Evolutionary conservation across 2,888 invertebrate genomes (phyloP).

Genomic region (Caenorhabditis sulstoni): DNA sequence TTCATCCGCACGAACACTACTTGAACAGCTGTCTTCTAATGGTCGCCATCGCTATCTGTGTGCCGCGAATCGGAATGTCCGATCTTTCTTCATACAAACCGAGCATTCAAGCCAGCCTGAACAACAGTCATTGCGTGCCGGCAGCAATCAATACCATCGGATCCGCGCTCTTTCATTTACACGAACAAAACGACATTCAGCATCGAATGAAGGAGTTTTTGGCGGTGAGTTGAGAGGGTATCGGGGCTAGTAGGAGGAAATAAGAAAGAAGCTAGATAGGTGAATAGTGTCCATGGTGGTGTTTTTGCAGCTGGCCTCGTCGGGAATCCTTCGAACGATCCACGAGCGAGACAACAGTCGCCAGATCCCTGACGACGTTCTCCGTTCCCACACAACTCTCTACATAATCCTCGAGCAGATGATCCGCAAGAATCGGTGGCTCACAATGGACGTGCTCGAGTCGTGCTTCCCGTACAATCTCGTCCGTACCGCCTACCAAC

Average conservation of each 20-base stretch:
- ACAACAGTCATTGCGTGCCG: constrained; percentile 98
- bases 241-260: too few relatives aligned
- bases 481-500: constrained; percentile 96
- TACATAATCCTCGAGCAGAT: constrained; percentile 95
- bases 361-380: constrained; percentile 87
- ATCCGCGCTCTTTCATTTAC: constrained; percentile 95
- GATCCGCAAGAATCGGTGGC: constrained; percentile 97
- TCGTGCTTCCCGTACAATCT: constrained; percentile 99
- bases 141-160: constrained; percentile 96
- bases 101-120: constrained; percentile 81
- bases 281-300: too few relatives aligned
- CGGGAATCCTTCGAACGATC: constrained; percentile 93
- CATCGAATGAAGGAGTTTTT: constrained; percentile 96
- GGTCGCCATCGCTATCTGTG: constrained; percentile 98
- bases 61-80: constrained; percentile 93
- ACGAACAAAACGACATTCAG: constrained; percentile 95
- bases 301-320: constrained; percentile 88
- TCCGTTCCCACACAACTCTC: constrained; percentile 92
- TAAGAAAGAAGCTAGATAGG: background rate
- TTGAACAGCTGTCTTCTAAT: constrained; percentile 92
- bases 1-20: constrained; percentile 76
- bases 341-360: constrained; percentile 89
- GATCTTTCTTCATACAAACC: constrained; percentile 85
- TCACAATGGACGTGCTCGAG: constrained; percentile 98
- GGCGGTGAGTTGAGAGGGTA: constrained; percentile 84